Conservation (phyloP, 2,888 invertebrate genomes). For the Andrena haemorrhoa region DNA sequence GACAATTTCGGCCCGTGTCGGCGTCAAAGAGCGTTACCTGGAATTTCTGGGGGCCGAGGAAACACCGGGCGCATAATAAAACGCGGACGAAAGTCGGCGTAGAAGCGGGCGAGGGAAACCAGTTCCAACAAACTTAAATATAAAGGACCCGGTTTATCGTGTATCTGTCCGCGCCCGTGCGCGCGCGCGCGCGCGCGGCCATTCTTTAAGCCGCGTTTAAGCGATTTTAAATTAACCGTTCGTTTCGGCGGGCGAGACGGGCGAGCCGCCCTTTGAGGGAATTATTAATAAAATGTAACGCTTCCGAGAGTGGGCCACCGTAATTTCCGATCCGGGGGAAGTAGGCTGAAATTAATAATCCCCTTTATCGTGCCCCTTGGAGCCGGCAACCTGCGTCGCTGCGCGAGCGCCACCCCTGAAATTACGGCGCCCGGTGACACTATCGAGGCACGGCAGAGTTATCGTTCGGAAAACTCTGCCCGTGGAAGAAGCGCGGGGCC, state of each 20-base stretch:
- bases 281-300: constrained; percentile 50
- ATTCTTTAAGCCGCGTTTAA: constrained; percentile 21
- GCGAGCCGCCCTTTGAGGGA: neutral
- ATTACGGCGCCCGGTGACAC: neutral
- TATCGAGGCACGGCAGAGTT: neutral
- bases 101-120: constrained; percentile 18
- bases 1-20: constrained; percentile 13
- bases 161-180: neutral
- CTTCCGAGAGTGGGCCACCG: constrained; percentile 4
- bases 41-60: constrained; percentile 9
- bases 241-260: neutral
- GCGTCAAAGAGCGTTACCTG: constrained; percentile 30
- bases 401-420: constrained; percentile 7
- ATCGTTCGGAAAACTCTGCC: neutral
- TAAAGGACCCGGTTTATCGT: constrained; percentile 18
- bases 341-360: constrained; percentile 41
- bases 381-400: neutral
- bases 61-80: constrained; percentile 28
- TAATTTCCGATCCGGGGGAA: constrained; percentile 28
- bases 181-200: neutral
- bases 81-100: constrained; percentile 25
- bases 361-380: constrained; percentile 17
- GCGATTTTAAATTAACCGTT: constrained; percentile 37
- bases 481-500: neutral
- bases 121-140: constrained; percentile 51